phyloP scores from a whole-genome alignment of 2,113 vertebrate species.

The Xiphophorus maculatus region DNA sequence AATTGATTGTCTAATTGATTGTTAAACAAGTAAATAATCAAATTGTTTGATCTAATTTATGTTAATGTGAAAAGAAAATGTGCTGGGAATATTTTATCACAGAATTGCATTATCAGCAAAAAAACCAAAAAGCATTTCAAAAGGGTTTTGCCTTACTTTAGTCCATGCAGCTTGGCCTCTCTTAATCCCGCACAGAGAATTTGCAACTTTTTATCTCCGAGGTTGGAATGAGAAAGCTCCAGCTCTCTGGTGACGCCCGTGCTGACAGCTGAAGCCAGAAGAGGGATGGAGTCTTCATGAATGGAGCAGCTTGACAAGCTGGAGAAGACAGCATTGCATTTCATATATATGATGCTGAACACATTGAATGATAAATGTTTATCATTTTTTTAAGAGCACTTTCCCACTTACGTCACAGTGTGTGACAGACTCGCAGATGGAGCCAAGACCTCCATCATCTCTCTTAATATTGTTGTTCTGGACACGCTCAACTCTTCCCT shows the following conservation, averaged over 20 bases:
- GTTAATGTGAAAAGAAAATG: neutral
- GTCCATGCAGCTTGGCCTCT: slow-evolving; percentile 49
- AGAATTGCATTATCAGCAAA: neutral
- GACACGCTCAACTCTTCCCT: slow-evolving; percentile 67
- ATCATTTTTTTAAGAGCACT: neutral
- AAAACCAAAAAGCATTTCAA: neutral
- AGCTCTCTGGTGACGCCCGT: slow-evolving; percentile 52
- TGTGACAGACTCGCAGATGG: slow-evolving; percentile 57
- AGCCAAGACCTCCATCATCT: slow-evolving; percentile 43
- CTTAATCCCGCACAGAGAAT: slow-evolving; percentile 60
- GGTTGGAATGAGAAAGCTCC: slow-evolving; percentile 36
- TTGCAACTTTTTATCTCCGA: slow-evolving; percentile 57
- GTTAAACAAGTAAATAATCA: too few species aligned
- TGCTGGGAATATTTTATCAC: neutral
- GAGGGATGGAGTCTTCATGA: slow-evolving; percentile 36
- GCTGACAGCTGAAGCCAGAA: slow-evolving; percentile 67
- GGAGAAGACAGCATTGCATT: slow-evolving; percentile 3
- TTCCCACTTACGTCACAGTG: slow-evolving; percentile 66
- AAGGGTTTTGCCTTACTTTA: slow-evolving; percentile 53
- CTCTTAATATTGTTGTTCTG: slow-evolving; percentile 24
- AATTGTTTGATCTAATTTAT: too few species aligned
- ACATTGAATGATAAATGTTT: neutral
- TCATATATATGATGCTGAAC: slow-evolving; percentile 1
- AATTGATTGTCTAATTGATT: too few species aligned
- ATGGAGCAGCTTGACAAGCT: slow-evolving; percentile 60